Evolutionary conservation across 2,113 vertebrate species (phyloP).

Genomic region (Bagarius yarrelli): DNA sequence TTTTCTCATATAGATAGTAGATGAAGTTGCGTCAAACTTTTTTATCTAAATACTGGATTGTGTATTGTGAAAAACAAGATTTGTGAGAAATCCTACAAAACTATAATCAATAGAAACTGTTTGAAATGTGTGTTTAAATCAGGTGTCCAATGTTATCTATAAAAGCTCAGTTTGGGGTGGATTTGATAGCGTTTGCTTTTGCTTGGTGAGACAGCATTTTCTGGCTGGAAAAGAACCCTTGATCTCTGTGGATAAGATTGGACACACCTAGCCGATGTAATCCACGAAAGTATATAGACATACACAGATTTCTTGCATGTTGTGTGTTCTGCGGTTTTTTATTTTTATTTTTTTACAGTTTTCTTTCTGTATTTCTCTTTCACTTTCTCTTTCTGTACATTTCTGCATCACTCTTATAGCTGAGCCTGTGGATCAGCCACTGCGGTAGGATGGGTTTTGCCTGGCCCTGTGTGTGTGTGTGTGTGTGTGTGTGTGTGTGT

Average conservation of each 20-base stretch:
- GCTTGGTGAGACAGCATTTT: too few species aligned
- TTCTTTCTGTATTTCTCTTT: slow-evolving; percentile 67
- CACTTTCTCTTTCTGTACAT: slow-evolving; percentile 76
- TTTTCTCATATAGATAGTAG: not conserved
- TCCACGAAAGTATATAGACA: not conserved
- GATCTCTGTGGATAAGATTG: too few species aligned
- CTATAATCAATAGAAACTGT: not conserved
- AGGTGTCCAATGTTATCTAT: too few species aligned
- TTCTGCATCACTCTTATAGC: slow-evolving; percentile 79
- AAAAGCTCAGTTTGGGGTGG: too few species aligned
- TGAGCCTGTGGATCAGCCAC: slow-evolving; percentile 93
- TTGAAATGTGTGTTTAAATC: not conserved
- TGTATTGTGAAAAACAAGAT: not conserved
- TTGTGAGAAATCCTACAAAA: not conserved
- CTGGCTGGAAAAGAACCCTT: too few species aligned
- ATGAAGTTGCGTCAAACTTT: not conserved
- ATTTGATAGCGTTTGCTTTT: too few species aligned
- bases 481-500: slow-evolving; percentile 43
- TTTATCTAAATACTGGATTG: not conserved
- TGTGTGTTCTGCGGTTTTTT: slow-evolving; percentile 56
- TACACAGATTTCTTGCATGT: slow-evolving; percentile 43
- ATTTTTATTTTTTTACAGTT: slow-evolving; percentile 57
- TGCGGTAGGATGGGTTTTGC: slow-evolving; percentile 84
- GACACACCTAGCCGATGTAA: not conserved
- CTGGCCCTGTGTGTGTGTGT: slow-evolving; percentile 36